These are phyloP conservation scores for Noctilio leporinus DNA, from an alignment of 2,113 vertebrate genomes.

Conservation along the genomic window DNA sequence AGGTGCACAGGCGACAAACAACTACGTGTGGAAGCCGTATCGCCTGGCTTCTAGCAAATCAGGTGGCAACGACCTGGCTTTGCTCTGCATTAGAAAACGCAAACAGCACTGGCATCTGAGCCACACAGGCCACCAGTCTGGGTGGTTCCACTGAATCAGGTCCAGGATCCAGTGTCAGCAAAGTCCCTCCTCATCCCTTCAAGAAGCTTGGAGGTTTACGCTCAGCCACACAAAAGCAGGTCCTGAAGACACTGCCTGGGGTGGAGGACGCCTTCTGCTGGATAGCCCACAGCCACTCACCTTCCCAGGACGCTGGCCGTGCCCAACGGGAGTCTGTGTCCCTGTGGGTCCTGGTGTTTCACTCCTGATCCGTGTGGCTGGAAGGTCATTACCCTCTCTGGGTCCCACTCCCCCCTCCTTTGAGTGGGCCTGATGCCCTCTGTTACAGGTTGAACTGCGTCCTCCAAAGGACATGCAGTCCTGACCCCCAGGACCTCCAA, in stretches of 20 bases:
- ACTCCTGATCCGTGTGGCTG: neutral
- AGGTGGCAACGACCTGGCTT: neutral
- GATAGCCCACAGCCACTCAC: neutral
- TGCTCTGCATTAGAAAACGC: neutral
- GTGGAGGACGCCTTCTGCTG: neutral
- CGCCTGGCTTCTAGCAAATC: neutral
- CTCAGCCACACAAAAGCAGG: neutral
- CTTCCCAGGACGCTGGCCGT: neutral
- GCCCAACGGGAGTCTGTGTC: fast-evolving
- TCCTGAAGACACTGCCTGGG: fast-evolving
- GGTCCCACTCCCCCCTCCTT: neutral
- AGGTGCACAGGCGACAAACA: fast-evolving
- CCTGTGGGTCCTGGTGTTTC: fast-evolving
- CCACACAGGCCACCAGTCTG: fast-evolving
- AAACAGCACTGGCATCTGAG: fast-evolving
- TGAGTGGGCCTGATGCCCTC: neutral
- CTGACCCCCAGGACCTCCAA: neutral
- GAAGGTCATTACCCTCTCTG: neutral
- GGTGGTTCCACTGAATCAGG: neutral
- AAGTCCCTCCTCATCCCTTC: neutral
- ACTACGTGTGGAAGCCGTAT: neutral
- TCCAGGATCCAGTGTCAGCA: neutral
- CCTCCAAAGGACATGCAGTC: neutral
- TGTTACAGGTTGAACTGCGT: neutral
- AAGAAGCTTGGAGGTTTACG: neutral